Conservation (phyloP, 2,797 vertebrate species). For the Balearica regulorum region DNA sequence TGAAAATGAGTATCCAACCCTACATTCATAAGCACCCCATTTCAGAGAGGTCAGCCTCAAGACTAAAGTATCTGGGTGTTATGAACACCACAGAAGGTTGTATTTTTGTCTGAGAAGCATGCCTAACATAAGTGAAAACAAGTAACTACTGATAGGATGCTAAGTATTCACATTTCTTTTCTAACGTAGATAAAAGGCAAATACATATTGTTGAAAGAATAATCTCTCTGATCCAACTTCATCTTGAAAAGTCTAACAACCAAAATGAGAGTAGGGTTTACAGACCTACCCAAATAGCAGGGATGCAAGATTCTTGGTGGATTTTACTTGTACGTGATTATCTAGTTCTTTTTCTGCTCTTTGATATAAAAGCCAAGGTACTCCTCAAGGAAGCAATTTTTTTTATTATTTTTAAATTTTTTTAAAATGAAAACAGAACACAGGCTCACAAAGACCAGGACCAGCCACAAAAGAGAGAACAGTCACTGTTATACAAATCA, state of each 20-base stretch:
- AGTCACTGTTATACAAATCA: background rate
- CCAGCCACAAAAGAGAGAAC: background rate
- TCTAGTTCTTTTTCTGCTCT: background rate
- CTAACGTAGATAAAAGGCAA: background rate
- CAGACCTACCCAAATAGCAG: background rate
- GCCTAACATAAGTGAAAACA: background rate
- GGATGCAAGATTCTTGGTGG: background rate
- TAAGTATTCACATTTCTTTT: background rate
- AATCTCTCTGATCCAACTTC: background rate
- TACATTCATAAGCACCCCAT: accelerated
- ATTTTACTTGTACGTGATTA: background rate
- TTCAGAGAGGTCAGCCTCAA: background rate
- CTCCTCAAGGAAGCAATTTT: background rate
- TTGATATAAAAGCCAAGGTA: background rate
- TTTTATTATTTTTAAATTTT: background rate
- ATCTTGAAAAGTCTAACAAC: background rate
- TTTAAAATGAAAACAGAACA: background rate
- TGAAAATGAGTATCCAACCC: background rate
- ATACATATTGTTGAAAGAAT: accelerated
- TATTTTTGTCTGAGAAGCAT: background rate
- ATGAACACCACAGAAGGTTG: background rate
- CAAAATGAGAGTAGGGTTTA: background rate
- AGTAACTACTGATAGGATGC: background rate
- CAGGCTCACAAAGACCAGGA: background rate
- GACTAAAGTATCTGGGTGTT: background rate